Evolutionary conservation across 1,140 invertebrate species (phyloP).

Genomic region (Tetragnatha versicolor): DNA sequence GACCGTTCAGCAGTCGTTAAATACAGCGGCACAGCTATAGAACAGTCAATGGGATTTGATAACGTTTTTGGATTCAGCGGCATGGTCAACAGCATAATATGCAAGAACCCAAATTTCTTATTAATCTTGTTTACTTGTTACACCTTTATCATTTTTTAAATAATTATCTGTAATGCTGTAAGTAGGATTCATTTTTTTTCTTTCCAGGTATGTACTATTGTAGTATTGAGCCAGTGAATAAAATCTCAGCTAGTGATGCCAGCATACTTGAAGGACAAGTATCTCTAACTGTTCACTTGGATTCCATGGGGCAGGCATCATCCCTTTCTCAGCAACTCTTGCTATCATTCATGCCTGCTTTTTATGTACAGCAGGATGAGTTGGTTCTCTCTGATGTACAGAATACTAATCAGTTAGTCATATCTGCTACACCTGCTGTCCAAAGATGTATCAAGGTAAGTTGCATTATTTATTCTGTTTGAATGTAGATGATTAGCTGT

Average conservation of each 20-base stretch:
- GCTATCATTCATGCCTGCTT: slow-evolving; percentile 62
- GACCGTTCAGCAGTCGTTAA: too few relatives aligned
- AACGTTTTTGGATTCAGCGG: too few relatives aligned
- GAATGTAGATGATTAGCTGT: too few relatives aligned
- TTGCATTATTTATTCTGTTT: background rate
- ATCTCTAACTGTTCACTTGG: slow-evolving; percentile 58
- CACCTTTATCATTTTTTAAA: background rate
- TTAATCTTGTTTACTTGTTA: background rate
- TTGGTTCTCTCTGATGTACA: slow-evolving; percentile 41
- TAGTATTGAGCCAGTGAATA: slow-evolving; percentile 51
- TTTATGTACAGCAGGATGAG: slow-evolving; percentile 59
- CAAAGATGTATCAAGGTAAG: slow-evolving; percentile 39
- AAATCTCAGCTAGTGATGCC: slow-evolving; percentile 54
- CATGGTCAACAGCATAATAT: too few relatives aligned
- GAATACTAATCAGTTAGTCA: slow-evolving; percentile 10
- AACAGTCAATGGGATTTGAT: too few relatives aligned
- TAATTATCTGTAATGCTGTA: too few relatives aligned
- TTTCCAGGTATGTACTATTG: slow-evolving; percentile 61
- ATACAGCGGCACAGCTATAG: too few relatives aligned
- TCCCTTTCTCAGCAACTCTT: slow-evolving; percentile 57
- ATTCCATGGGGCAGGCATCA: slow-evolving; percentile 53
- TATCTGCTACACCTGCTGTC: slow-evolving; percentile 40
- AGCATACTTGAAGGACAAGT: slow-evolving; percentile 60
- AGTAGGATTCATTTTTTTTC: background rate
- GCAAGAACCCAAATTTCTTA: background rate